A percentile compares a stretch with the other conserved stretches of the same genome.
Evolutionary conservation across 1,140 invertebrate genomes (phyloP).

Genomic region (Parasteatoda tepidariorum): DNA sequence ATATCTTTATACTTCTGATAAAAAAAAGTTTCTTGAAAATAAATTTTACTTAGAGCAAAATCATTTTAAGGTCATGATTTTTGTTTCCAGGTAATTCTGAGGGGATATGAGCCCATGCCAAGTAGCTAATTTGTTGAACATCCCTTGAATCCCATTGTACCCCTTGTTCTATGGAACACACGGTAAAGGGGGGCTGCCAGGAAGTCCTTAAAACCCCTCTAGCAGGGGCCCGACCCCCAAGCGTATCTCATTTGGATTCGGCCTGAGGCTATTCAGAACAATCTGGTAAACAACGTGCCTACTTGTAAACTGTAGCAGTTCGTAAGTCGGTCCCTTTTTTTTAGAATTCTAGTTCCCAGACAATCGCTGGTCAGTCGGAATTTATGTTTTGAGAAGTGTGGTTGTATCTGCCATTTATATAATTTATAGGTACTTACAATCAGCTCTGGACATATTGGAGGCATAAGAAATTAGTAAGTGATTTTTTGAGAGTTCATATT

Average conservation of each 20-base stretch:
- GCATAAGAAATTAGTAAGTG: neutral
- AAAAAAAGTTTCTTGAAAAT: too few relatives aligned
- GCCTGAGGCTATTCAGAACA: neutral
- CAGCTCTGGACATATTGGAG: neutral
- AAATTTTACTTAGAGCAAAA: too few relatives aligned
- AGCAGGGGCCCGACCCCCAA: neutral
- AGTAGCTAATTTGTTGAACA: too few relatives aligned
- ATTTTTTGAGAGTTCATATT: neutral
- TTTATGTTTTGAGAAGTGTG: neutral
- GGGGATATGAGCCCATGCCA: too few relatives aligned
- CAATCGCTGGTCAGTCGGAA: neutral
- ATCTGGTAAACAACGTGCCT: slow-evolving; percentile 28
- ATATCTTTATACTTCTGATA: too few relatives aligned
- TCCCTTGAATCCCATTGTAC: neutral
- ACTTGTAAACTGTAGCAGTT: too few relatives aligned
- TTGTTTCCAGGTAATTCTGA: too few relatives aligned
- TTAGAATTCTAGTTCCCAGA: neutral
- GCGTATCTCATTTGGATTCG: neutral
- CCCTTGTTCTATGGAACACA: slow-evolving; percentile 22
- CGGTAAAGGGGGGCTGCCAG: neutral
- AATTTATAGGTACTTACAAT: neutral
- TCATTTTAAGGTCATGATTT: too few relatives aligned
- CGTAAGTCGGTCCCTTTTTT: neutral
- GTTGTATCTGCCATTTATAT: too few relatives aligned
- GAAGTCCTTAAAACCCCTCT: neutral